Evolutionary conservation across 1,140 invertebrate genomes (phyloP), one percentile per base, ranked within the genome.

Genomic region (Acyrthosiphon pisum): DNA sequence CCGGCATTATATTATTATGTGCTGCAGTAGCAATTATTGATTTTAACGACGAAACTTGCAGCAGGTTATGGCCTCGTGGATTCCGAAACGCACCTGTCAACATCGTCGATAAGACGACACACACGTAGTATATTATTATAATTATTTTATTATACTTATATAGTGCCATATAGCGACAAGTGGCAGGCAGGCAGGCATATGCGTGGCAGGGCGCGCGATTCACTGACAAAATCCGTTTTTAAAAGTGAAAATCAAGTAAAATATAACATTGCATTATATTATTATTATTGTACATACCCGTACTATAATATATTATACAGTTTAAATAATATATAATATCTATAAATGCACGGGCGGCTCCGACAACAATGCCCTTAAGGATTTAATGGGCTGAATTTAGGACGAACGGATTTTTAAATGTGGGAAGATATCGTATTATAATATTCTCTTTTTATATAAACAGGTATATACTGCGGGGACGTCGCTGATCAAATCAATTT

Each of bases 401-500:
- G 53, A 60, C 53, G 53, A 44, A 44, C 48, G n/a, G 48, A 81
- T 91, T 83, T 91, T 91, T 83, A 68, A 91, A 91, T 91, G 90
- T 76, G 90, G 68, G 68, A 91, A 83, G 44, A 93, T n/a, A n/a
- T 93, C 48, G 35, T 30, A 41, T 41, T 7, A 60, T 68, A 68
- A 68, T n/a, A n/a, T 68, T n/a, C 30, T 68, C 50, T 53, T 22
- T 2, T 50, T 22, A 53, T 23, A 35, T 44, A 84, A 4, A 83
- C 81, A 6, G 23, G 8, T 26, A 26, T 50, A 22, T 53, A 14
- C 46, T 81, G 14, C 46, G 35, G 23, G 46, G 53, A 23, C 35
- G 35, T 23, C 76, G 76, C 41, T 41, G 91, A 92, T 91, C 37
- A 90, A 91, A 91, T 92, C 76, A 30, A 50, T 92, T 91, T 81